Percentiles rank a stretch among this genome's conserved stretches.
Conservation (phyloP, 2,797 vertebrate genomes). For the Scomberomorus guttatus region DNA sequence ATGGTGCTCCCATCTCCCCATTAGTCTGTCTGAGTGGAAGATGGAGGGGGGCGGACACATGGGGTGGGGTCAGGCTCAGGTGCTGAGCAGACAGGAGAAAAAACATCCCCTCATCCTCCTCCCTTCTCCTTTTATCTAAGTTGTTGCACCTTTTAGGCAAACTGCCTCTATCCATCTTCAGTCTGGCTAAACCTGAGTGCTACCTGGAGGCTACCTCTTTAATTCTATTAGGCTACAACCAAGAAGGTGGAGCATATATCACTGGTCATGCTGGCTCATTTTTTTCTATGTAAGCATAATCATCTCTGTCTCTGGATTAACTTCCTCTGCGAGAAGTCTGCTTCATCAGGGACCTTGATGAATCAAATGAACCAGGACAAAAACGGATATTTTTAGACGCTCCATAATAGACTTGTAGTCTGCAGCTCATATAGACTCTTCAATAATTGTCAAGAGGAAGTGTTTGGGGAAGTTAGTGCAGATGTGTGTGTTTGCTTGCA, state of each 20-base stretch:
- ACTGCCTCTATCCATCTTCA: constrained; percentile 68
- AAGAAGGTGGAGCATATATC: constrained; percentile 8
- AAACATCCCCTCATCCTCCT: constrained; percentile 37
- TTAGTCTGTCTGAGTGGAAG: constrained; percentile 75
- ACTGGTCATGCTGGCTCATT: constrained; percentile 13
- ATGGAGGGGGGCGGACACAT: constrained; percentile 56
- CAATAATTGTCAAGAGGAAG: constrained; percentile 42
- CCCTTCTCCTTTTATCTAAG: constrained; percentile 58
- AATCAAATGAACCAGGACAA: constrained; percentile 75
- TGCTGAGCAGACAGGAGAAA: constrained; percentile 64
- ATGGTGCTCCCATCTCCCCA: constrained; percentile 65
- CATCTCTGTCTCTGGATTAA: constrained; percentile 30
- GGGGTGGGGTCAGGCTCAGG: constrained; percentile 73
- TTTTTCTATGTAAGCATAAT: constrained; percentile 22
- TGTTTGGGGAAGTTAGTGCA: constrained; percentile 35
- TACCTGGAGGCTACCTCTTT: constrained; percentile 56
- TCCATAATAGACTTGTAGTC: constrained; percentile 57
- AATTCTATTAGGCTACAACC: constrained; percentile 52
- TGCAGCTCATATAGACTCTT: constrained; percentile 41
- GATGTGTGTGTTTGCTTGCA: constrained; percentile 37
- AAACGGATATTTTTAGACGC: constrained; percentile 68
- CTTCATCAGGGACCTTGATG: constrained; percentile 62
- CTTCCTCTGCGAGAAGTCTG: constrained; percentile 43
- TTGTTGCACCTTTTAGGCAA: constrained; percentile 61
- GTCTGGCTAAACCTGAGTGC: constrained; percentile 39